phyloP scores from a whole-genome alignment of 1,140 invertebrate genomes.

The Megalopta genalis region DNA sequence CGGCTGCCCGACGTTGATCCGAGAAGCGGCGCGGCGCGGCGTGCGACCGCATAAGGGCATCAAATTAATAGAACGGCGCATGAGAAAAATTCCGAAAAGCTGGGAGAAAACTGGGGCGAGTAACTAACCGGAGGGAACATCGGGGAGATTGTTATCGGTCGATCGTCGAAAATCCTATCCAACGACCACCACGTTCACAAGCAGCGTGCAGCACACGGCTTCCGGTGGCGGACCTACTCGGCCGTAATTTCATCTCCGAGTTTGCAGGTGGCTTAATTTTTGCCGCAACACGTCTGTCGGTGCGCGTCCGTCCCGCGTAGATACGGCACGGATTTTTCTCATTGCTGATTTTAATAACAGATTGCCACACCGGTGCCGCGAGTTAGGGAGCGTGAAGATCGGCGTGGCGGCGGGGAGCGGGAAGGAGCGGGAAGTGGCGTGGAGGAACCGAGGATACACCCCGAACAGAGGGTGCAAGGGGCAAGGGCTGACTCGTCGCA shows the following conservation, averaged over 20 bases:
- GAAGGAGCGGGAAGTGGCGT: no score
- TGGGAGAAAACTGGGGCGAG: background rate
- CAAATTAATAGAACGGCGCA: background rate
- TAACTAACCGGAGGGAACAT: background rate
- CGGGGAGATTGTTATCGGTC: background rate
- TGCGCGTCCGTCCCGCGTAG: conserved; percentile 62
- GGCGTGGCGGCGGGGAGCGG: conserved; percentile 10
- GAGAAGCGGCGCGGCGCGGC: no score
- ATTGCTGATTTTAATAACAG: conserved; percentile 81
- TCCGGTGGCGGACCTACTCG: background rate
- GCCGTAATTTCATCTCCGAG: conserved; percentile 71
- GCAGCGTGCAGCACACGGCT: background rate
- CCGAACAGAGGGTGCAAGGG: background rate
- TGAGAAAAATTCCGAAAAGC: background rate
- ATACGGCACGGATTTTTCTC: conserved; percentile 80
- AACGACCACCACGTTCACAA: background rate
- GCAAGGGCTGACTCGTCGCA: conserved; percentile 73
- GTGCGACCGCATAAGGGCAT: background rate
- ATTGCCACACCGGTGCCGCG: conserved; percentile 68
- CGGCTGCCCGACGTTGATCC: background rate
- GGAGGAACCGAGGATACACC: background rate
- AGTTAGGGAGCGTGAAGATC: conserved; percentile 25
- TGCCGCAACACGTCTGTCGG: conserved; percentile 77
- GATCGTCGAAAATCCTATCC: background rate
- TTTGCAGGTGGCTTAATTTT: conserved; percentile 78